phyloP scores from a whole-genome alignment of 1,140 invertebrate genomes.

The Lethocerus indicus region DNA sequence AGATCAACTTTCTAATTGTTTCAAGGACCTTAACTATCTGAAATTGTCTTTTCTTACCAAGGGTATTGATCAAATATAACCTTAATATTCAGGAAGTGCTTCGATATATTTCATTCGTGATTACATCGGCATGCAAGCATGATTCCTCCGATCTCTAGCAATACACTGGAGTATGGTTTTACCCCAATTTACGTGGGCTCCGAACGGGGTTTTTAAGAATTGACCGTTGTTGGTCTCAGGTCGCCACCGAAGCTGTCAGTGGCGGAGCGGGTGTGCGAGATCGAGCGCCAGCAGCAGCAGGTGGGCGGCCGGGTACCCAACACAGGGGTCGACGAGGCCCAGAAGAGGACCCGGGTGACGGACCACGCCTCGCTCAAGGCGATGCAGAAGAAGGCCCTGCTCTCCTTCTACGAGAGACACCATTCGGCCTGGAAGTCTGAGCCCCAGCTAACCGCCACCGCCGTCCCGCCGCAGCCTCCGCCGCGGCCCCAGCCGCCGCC shows the following conservation, averaged over 20 bases:
- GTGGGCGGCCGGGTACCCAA: slow-evolving; percentile 25
- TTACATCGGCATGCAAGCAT: too few relatives aligned
- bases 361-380: slow-evolving; percentile 54
- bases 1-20: too few relatives aligned
- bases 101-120: too few relatives aligned
- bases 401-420: slow-evolving; percentile 71
- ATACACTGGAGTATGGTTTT: too few relatives aligned
- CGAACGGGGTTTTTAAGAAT: too few relatives aligned
- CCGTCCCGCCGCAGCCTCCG: slow-evolving; percentile 16
- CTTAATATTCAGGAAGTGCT: too few relatives aligned
- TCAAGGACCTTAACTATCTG: too few relatives aligned
- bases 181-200: too few relatives aligned
- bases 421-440: slow-evolving; percentile 41
- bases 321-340: slow-evolving; percentile 13
- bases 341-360: slow-evolving; percentile 25
- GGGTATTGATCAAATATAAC: too few relatives aligned
- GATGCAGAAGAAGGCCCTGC: slow-evolving; percentile 69
- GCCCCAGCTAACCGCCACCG: slow-evolving; percentile 29
- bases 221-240: slow-evolving; percentile 18
- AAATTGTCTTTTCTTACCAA: too few relatives aligned
- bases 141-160: too few relatives aligned
- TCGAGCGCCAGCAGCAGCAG: slow-evolving; percentile 34
- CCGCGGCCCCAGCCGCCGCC: slow-evolving; percentile 36
- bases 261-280: slow-evolving; percentile 53
- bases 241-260: slow-evolving; percentile 37